These are phyloP conservation scores for Leptogaster cylindrica DNA, from an alignment of 2,888 invertebrate genomes.

Conservation along the genomic window DNA sequence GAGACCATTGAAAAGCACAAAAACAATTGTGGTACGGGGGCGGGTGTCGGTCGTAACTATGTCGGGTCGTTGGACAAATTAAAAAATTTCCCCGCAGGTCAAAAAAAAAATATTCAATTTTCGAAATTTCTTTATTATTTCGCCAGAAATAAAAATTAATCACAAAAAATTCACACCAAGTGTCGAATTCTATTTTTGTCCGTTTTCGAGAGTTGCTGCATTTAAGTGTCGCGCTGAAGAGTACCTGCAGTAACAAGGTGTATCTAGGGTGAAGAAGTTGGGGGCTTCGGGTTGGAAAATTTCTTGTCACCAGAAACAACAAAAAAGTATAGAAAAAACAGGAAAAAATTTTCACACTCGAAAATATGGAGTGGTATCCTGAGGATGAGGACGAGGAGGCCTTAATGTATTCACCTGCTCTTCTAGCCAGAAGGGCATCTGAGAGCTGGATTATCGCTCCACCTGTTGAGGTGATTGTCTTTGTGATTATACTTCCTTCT, in stretches of 20 bases:
- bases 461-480: slow-evolving; percentile 76
- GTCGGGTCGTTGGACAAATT: not conserved
- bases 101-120: too few relatives aligned
- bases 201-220: slow-evolving; percentile 9
- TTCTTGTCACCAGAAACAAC: not conserved
- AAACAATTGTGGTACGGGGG: not conserved
- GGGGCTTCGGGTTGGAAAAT: not conserved
- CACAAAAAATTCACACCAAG: slow-evolving; percentile 1
- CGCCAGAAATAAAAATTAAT: slow-evolving; percentile 3
- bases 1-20: too few relatives aligned
- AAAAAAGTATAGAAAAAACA: not conserved
- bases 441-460: slow-evolving; percentile 91
- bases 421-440: slow-evolving; percentile 83
- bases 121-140: not conserved
- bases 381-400: slow-evolving; percentile 86
- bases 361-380: slow-evolving; percentile 75
- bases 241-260: slow-evolving; percentile 23
- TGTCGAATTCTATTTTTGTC: slow-evolving; percentile 26
- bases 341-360: not conserved
- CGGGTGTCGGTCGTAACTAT: slow-evolving; percentile 2
- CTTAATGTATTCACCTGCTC: slow-evolving; percentile 84
- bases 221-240: slow-evolving; percentile 18
- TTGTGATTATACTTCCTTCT: not conserved
- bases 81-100: not conserved
- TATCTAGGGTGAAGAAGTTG: slow-evolving; percentile 1